Evolutionary conservation across 2,888 invertebrate genomes (phyloP), one percentile per base, ranked within the genome.

Genomic region (Zhengitettix transpicula): DNA sequence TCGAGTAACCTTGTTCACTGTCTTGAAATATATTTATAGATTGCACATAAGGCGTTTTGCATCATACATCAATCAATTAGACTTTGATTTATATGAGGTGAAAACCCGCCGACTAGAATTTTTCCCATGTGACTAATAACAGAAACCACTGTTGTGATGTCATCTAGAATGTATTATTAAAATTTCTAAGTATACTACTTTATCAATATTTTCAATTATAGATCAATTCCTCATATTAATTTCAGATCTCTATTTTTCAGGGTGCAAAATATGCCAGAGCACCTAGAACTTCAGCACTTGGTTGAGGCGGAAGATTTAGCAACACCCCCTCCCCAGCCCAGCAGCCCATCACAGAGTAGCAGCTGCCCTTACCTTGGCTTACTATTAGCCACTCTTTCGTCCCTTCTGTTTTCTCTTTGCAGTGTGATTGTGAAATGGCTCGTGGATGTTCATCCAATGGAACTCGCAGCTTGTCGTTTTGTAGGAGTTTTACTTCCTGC

Each of bases 341-440:
- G 16, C 16, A n/a, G 16, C 69, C 69, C 75, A 61, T 68, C 74
- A 53, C 75, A 76, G 69, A 75, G 76, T 69, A 73, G 78, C 64
- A 71, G 47, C 68, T 87, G 84, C 68, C 89, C 90, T 1, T 90
- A 89, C 69, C 76, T 92, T 64, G 93, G 93, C 42, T 78, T 93
- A 64, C 76, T 90, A 65, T 75, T 92, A 59, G 92, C 92, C 15
- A 89, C 89, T 0, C 72, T 91, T 56, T 93, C 93, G 12, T 92
- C 91, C 15, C 74, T 94, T 56, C 93, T 93, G 72, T 93, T 93
- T 72, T 93, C 92, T 2, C 75, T 93, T 60, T 90, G 91, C 73
- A 91, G 93, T 55, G 90, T 92, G 44, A 92, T 94, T 65, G 93
- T 94, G 2, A 93, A 93, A 73, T 86, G 87, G 69, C 78, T 93